Evolutionary conservation across 2,113 vertebrate species (phyloP).

Genomic region (Rhadina sibilatrix): DNA sequence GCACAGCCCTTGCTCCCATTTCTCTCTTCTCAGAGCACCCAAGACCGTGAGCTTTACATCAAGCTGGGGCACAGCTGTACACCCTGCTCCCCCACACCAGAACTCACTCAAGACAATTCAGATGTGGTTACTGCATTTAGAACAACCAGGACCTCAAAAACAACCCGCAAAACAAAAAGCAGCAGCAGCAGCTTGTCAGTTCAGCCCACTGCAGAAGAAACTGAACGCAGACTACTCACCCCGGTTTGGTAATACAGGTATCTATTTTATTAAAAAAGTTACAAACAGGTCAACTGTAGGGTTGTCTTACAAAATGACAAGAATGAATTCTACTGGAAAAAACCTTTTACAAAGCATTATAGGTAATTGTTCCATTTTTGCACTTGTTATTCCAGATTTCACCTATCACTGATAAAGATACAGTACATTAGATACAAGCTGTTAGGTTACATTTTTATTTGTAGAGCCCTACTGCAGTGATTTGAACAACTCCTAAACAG

Average conservation of each 20-base stretch:
- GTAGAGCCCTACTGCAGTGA: constrained; percentile 77
- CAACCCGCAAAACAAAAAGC: background rate
- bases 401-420: constrained; percentile 74
- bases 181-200: background rate
- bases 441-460: constrained; percentile 71
- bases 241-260: constrained; percentile 77
- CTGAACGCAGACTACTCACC: constrained; percentile 30
- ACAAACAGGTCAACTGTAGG: constrained; percentile 81
- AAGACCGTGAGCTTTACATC: rapidly evolving
- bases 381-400: constrained; percentile 75
- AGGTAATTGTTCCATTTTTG: constrained; percentile 74
- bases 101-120: background rate
- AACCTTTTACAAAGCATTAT: constrained; percentile 78
- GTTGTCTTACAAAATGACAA: constrained; percentile 83
- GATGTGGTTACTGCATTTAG: background rate
- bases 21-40: background rate
- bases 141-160: background rate
- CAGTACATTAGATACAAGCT: constrained; percentile 77
- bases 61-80: background rate
- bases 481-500: constrained; percentile 77
- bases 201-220: background rate
- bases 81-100: rapidly evolving
- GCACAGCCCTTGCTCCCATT: background rate
- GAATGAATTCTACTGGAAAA: constrained; percentile 77
- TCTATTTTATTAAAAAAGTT: constrained; percentile 86